Conservation (phyloP, 2,113 vertebrate genomes). For the Aphelocoma coerulescens region DNA sequence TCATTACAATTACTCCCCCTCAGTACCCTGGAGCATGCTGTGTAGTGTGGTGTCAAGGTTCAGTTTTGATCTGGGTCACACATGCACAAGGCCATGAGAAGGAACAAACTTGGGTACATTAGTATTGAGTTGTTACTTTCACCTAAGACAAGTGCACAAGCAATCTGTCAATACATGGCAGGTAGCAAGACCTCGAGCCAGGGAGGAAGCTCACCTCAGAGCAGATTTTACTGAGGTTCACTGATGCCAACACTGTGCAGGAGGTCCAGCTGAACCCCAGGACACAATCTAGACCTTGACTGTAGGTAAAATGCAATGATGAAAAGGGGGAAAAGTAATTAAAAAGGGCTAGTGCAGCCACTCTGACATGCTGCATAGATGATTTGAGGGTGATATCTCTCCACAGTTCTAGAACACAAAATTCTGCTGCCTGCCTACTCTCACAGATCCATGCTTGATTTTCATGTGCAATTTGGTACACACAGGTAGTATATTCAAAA, state of each 20-base stretch:
- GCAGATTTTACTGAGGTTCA: not conserved
- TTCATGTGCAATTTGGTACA: not conserved
- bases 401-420: not conserved
- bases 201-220: not conserved
- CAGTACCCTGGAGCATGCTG: not conserved
- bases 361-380: not conserved
- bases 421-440: not conserved
- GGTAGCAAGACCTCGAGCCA: not conserved
- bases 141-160: not conserved
- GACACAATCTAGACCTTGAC: not conserved
- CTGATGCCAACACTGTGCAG: not conserved
- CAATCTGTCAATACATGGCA: accelerated
- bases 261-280: not conserved
- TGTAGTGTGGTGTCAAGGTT: not conserved
- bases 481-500: not conserved
- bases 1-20: not conserved
- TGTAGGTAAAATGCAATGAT: not conserved
- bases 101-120: not conserved
- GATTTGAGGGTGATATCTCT: not conserved
- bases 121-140: not conserved
- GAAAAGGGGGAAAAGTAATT: not conserved
- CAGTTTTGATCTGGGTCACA: not conserved
- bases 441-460: not conserved
- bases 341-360: not conserved
- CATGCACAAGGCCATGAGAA: not conserved